Percentiles rank a stretch among this genome's conserved stretches.
phyloP scores from a whole-genome alignment of 1,140 invertebrate species.

The Eurosta solidaginis region DNA sequence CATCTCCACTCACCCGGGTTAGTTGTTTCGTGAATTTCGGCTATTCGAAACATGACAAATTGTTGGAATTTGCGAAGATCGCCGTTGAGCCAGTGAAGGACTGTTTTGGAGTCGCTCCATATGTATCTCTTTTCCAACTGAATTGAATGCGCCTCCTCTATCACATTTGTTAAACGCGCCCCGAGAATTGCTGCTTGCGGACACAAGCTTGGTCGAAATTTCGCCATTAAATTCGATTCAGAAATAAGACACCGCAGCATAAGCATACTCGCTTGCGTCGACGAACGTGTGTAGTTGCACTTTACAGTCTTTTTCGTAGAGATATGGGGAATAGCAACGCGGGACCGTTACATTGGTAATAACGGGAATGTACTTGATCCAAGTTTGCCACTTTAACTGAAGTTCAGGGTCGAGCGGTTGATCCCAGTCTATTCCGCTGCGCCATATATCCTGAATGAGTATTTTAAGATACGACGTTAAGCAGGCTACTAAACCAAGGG shows the following conservation, averaged over 20 bases:
- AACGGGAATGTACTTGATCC: conserved; percentile 29
- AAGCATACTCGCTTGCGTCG: conserved; percentile 36
- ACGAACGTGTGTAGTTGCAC: conserved; percentile 38
- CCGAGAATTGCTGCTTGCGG: too few relatives aligned
- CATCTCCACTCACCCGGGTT: too few relatives aligned
- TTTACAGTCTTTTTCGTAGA: not conserved
- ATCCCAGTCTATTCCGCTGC: conserved; percentile 55
- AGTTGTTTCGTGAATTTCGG: too few relatives aligned
- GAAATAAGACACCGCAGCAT: conserved; percentile 38
- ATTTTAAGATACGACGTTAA: conserved; percentile 55
- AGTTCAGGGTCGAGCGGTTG: conserved; percentile 35
- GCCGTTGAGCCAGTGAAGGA: not conserved
- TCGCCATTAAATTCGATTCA: not conserved
- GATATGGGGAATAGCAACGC: not conserved
- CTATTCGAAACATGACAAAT: too few relatives aligned
- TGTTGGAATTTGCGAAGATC: not conserved
- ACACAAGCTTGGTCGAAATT: conserved; percentile 21
- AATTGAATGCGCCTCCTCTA: not conserved
- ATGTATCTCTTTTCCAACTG: not conserved
- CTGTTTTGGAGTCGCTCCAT: conserved; percentile 23
- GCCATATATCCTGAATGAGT: conserved; percentile 56
- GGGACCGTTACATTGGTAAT: not conserved
- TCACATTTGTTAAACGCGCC: too few relatives aligned
- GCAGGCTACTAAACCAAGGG: conserved; percentile 52
- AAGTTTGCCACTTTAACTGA: conserved; percentile 35